Conservation (phyloP, 2,797 vertebrate genomes). For the Oophaga sylvatica region DNA sequence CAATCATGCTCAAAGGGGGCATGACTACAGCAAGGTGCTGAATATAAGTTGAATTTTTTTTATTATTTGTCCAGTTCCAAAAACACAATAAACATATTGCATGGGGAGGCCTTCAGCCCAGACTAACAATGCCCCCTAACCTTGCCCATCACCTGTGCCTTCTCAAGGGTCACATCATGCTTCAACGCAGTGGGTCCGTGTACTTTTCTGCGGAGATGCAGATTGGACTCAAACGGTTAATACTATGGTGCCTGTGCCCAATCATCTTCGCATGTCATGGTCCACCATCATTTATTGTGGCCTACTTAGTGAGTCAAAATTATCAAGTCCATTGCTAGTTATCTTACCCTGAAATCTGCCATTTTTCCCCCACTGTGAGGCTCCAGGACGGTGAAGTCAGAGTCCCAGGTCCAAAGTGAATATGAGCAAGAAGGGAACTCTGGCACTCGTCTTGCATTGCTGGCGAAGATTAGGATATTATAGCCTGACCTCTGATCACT, state of each 20-base stretch:
- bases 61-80: too few relatives aligned
- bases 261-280: neutral
- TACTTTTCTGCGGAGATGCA: too few relatives aligned
- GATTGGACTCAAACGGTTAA: neutral
- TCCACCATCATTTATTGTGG: neutral
- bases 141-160: too few relatives aligned
- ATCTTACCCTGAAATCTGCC: neutral
- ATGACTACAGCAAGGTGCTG: too few relatives aligned
- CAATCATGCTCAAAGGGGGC: too few relatives aligned
- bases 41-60: too few relatives aligned
- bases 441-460: neutral
- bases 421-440: neutral
- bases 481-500: neutral
- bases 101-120: too few relatives aligned
- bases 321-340: neutral
- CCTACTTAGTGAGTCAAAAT: neutral
- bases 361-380: neutral
- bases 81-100: too few relatives aligned
- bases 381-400: neutral
- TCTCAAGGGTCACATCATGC: too few relatives aligned
- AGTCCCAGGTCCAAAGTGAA: neutral
- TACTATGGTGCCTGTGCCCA: neutral
- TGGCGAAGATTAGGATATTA: neutral
- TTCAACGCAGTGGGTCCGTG: too few relatives aligned
- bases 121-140: too few relatives aligned